These are phyloP conservation scores for Epinotia brunnichana DNA, from an alignment of 2,888 invertebrate genomes.

Conservation along the genomic window DNA sequence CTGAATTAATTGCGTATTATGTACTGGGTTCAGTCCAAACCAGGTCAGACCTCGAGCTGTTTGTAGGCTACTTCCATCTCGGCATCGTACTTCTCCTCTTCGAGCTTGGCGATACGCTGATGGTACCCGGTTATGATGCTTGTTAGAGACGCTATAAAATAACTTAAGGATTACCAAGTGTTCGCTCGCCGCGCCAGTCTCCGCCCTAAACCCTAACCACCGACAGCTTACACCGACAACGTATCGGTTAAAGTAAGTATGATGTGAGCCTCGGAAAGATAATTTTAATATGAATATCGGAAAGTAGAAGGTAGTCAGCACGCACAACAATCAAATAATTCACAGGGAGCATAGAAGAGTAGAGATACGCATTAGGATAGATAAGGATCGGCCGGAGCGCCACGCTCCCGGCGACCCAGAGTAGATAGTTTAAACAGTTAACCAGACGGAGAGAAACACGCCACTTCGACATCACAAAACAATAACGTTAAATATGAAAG, in stretches of 20 bases:
- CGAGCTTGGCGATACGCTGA: slow-evolving; percentile 91
- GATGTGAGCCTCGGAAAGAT: slow-evolving; percentile 68
- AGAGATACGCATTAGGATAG: slow-evolving; percentile 71
- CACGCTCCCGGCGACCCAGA: slow-evolving; percentile 58
- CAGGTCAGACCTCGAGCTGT: slow-evolving; percentile 95
- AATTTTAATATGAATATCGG: slow-evolving; percentile 60
- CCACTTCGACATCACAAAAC: slow-evolving; percentile 74
- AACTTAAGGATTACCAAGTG: slow-evolving; percentile 69
- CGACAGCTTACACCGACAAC: slow-evolving; percentile 56
- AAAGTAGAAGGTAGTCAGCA: slow-evolving; percentile 70
- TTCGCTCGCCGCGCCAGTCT: slow-evolving; percentile 52
- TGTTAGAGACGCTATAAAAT: slow-evolving; percentile 86
- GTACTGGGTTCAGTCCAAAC: slow-evolving; percentile 71
- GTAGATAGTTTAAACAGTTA: slow-evolving; percentile 65
- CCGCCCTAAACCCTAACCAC: slow-evolving; percentile 49
- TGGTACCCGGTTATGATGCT: slow-evolving; percentile 91
- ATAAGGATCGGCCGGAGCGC: slow-evolving; percentile 57
- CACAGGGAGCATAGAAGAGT: slow-evolving; percentile 73
- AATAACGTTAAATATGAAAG: slow-evolving; percentile 69
- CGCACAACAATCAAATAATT: slow-evolving; percentile 66
- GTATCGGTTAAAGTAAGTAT: slow-evolving; percentile 66
- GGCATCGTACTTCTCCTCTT: slow-evolving; percentile 98
- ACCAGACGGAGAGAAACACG: slow-evolving; percentile 77
- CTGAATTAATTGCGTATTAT: slow-evolving; percentile 74
- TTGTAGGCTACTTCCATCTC: slow-evolving; percentile 98